Evolutionary conservation across 2,888 invertebrate genomes (phyloP).

Genomic region (Caenorhabditis sulstoni): DNA sequence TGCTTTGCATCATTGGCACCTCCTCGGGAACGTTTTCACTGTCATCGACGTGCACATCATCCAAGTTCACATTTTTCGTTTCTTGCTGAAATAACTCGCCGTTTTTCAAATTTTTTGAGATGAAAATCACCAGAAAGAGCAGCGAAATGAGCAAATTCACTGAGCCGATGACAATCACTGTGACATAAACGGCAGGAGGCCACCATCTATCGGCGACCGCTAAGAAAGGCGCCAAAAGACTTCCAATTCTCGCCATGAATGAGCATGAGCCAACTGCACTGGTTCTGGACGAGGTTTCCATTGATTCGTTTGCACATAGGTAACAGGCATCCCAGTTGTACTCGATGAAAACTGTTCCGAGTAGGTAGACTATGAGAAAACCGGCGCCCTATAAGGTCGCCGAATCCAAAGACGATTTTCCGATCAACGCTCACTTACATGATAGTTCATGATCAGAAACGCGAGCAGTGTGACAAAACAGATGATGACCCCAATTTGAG

Average conservation of each 20-base stretch:
- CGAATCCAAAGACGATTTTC: no score
- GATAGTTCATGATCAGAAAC: constrained; percentile 6
- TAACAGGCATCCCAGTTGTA: constrained; percentile 77
- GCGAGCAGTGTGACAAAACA: background rate
- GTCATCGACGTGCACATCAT: constrained; percentile 39
- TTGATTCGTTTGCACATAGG: constrained; percentile 71
- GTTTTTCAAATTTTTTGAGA: background rate
- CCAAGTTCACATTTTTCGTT: constrained; percentile 49
- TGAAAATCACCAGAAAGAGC: constrained; percentile 44
- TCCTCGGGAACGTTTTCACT: background rate
- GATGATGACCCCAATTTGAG: constrained; percentile 65
- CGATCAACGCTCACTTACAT: background rate
- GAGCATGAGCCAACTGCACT: constrained; percentile 70
- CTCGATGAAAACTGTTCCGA: constrained; percentile 75
- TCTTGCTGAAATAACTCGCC: constrained; percentile 24
- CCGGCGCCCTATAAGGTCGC: constrained; percentile 61
- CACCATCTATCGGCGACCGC: constrained; percentile 66
- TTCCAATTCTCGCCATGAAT: constrained; percentile 72
- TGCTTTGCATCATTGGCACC: background rate
- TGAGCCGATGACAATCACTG: constrained; percentile 68
- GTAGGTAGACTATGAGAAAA: constrained; percentile 68
- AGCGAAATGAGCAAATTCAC: constrained; percentile 68
- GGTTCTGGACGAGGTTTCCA: constrained; percentile 71
- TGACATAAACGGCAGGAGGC: constrained; percentile 71
- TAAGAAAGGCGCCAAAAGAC: constrained; percentile 69